Conservation (phyloP, 2,797 vertebrate species). For the Chloroceryle inda region DNA sequence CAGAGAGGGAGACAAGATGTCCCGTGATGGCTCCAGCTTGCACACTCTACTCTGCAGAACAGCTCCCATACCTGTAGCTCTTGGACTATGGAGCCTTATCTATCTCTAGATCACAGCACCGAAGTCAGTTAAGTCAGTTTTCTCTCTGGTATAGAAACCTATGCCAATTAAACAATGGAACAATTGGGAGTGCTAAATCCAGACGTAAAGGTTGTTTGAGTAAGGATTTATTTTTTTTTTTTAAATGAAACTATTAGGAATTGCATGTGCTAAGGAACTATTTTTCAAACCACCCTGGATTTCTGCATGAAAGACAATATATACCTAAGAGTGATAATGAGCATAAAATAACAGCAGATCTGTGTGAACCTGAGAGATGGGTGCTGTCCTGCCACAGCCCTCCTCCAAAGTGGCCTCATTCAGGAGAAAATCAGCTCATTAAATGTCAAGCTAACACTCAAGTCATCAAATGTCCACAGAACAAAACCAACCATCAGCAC, state of each 20-base stretch:
- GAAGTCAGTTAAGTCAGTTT: background rate
- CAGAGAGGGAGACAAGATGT: too few species aligned
- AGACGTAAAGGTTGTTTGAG: conserved; percentile 43
- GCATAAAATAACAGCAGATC: conserved; percentile 29
- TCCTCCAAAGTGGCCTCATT: background rate
- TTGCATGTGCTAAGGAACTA: background rate
- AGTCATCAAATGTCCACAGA: background rate
- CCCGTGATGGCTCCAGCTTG: background rate
- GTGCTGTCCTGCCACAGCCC: background rate
- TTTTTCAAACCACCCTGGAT: conserved; percentile 62
- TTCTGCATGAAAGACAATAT: conserved; percentile 19
- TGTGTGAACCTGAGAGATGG: background rate
- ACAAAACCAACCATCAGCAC: background rate
- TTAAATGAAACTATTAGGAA: conserved; percentile 21
- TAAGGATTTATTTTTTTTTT: conserved; percentile 1
- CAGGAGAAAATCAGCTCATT: background rate
- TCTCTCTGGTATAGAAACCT: background rate
- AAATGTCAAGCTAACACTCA: background rate
- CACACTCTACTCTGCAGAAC: background rate
- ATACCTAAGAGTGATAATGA: conserved; percentile 20
- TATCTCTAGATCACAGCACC: background rate
- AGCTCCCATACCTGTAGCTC: background rate
- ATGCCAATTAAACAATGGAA: background rate
- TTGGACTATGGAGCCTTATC: background rate
- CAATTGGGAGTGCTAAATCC: conserved; percentile 17